Percentiles rank a stretch among this genome's conserved stretches.
Conservation (phyloP, 2,888 invertebrate genomes). For the Drosophila falleni region DNA sequence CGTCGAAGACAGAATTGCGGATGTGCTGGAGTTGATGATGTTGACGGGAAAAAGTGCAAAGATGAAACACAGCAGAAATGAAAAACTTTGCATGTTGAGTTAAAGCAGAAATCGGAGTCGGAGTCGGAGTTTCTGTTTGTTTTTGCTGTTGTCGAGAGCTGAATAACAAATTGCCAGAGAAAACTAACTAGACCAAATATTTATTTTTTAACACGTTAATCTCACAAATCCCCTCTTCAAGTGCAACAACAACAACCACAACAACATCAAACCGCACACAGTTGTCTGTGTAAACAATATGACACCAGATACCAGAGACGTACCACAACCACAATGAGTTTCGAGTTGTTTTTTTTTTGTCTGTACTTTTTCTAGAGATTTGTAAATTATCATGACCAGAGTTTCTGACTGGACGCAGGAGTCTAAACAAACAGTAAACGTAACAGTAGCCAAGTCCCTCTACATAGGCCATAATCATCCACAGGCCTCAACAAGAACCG, state of each 20-base stretch:
- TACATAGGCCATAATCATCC: constrained; percentile 60
- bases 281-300: constrained; percentile 71
- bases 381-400: constrained; percentile 43
- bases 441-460: constrained; percentile 54
- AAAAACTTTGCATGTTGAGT: constrained; percentile 50
- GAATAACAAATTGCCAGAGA: constrained; percentile 73
- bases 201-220: constrained; percentile 82
- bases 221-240: constrained; percentile 73
- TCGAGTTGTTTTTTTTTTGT: constrained; percentile 25
- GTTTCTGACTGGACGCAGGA: constrained; percentile 71
- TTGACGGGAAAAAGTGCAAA: constrained; percentile 44
- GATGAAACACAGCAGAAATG: constrained; percentile 52
- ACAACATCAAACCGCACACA: constrained; percentile 62
- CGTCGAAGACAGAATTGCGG: constrained; percentile 29
- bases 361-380: constrained; percentile 48
- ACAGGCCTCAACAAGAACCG: constrained; percentile 57
- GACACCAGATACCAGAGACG: constrained; percentile 58
- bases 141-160: constrained; percentile 66
- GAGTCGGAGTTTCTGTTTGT: constrained; percentile 37
- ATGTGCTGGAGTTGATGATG: constrained; percentile 56
- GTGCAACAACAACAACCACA: constrained; percentile 55
- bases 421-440: constrained; percentile 70
- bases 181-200: constrained; percentile 81
- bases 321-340: constrained; percentile 58
- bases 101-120: background rate